These are phyloP conservation scores for Cephalopachus bancanus DNA, from an alignment of 2,797 vertebrate species.

Conservation along the genomic window DNA sequence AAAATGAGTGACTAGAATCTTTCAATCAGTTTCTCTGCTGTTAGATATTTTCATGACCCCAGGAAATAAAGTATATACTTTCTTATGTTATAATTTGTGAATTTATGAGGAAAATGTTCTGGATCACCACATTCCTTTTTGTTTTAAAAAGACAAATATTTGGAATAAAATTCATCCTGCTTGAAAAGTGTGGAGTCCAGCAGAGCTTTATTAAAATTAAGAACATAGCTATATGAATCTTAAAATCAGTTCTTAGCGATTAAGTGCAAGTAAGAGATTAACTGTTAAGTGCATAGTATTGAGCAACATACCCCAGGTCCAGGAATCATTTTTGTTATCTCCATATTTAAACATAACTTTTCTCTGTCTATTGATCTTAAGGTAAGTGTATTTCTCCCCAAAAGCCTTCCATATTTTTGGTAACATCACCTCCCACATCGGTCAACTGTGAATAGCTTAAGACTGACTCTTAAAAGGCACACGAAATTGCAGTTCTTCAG, in stretches of 20 bases:
- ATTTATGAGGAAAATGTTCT: slow-evolving; percentile 41
- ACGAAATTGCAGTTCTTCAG: slow-evolving; percentile 20
- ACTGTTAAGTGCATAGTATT: not conserved
- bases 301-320: not conserved
- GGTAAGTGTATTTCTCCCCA: slow-evolving; percentile 33
- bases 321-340: slow-evolving; percentile 41
- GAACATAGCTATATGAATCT: not conserved
- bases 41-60: slow-evolving; percentile 46
- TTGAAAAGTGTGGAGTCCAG: slow-evolving; percentile 20
- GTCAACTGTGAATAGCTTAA: not conserved
- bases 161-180: slow-evolving; percentile 1
- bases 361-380: not conserved
- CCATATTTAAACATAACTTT: slow-evolving; percentile 52
- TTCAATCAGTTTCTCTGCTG: slow-evolving; percentile 60
- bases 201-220: slow-evolving; percentile 53
- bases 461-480: slow-evolving; percentile 33
- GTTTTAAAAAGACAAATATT: slow-evolving; percentile 41
- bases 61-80: slow-evolving; percentile 43
- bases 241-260: not conserved
- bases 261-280: not conserved
- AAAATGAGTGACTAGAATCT: slow-evolving; percentile 47
- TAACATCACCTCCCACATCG: not conserved
- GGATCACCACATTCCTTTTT: not conserved
- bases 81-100: slow-evolving; percentile 52
- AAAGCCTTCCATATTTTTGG: not conserved